phyloP scores from a whole-genome alignment of 2,888 invertebrate species.

The Tridacna crocea region DNA sequence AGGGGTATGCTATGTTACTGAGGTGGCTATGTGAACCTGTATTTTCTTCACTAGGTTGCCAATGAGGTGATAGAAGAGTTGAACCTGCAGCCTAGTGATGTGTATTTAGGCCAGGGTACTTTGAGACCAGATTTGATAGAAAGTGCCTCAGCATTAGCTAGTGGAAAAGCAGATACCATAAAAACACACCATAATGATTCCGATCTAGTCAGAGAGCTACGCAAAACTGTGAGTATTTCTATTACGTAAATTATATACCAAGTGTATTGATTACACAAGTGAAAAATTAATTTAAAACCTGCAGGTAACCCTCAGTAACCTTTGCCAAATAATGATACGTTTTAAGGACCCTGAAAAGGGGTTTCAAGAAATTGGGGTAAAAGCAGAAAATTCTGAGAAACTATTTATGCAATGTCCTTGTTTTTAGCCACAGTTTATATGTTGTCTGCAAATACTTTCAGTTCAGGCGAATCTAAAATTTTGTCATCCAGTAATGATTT shows the following conservation, averaged over 20 bases:
- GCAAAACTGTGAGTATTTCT: conserved; percentile 84
- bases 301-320: no score
- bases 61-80: conserved; percentile 95
- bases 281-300: background rate
- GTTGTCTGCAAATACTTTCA: no score
- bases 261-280: background rate
- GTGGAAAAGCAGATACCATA: conserved; percentile 95
- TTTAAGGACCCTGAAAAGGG: no score
- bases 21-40: no score
- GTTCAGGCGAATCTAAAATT: no score
- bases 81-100: conserved; percentile 95
- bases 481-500: no score
- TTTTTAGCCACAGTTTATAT: no score
- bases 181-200: conserved; percentile 99
- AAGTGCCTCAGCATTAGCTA: conserved; percentile 95
- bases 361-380: no score
- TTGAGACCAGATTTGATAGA: conserved; percentile 99
- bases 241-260: background rate
- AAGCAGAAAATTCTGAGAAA: no score
- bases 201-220: conserved; percentile 92
- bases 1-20: no score
- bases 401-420: no score
- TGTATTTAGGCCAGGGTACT: conserved; percentile 95
- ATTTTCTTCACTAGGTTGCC: conserved; percentile 87
- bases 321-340: no score